These are phyloP conservation scores for Trichacis sp. DNA, from an alignment of 2,888 invertebrate genomes.

Conservation along the genomic window DNA sequence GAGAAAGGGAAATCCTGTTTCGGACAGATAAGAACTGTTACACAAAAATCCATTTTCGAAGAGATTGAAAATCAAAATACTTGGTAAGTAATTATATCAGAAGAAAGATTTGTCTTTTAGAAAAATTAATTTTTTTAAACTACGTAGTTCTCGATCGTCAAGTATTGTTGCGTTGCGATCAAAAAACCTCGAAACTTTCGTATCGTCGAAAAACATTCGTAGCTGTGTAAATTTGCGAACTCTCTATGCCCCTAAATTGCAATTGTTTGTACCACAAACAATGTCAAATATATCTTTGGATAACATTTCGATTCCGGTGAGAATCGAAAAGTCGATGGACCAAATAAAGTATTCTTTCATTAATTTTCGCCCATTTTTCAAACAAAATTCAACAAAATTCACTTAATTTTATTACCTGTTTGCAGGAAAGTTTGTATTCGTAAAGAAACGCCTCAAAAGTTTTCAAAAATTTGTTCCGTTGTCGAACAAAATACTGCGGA, in stretches of 20 bases:
- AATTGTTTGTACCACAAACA: background rate
- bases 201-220: background rate
- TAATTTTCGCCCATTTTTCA: too few species aligned
- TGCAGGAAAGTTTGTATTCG: background rate
- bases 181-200: background rate
- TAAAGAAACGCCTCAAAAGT: background rate
- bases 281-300: background rate
- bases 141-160: too few species aligned
- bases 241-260: background rate
- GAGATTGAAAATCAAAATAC: too few species aligned
- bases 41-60: too few species aligned
- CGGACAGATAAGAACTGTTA: too few species aligned
- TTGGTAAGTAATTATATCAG: too few species aligned
- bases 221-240: background rate
- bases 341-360: background rate
- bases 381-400: too few species aligned
- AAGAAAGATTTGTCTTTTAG: too few species aligned
- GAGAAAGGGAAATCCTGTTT: too few species aligned
- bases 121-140: too few species aligned
- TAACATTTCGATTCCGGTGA: background rate
- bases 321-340: background rate
- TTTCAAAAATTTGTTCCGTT: background rate
- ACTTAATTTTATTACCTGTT: too few species aligned
- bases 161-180: background rate
- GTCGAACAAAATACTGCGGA: background rate